Percentiles rank a stretch among this genome's conserved stretches.
These are phyloP conservation scores for Acanthisitta chloris DNA, from an alignment of 2,113 vertebrate species.

Conservation along the genomic window DNA sequence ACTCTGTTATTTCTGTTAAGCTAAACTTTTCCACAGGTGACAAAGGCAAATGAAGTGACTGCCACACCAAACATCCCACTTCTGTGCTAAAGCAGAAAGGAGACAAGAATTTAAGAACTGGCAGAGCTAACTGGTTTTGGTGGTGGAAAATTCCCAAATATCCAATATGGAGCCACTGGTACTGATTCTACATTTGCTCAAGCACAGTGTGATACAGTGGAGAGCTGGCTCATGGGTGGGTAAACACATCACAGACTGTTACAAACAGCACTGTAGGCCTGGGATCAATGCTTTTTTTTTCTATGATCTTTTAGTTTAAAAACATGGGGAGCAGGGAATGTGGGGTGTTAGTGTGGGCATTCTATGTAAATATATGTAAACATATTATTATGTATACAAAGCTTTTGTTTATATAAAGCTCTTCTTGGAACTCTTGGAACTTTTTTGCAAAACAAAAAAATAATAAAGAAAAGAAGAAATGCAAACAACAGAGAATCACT, in stretches of 20 bases:
- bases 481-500: background rate
- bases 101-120: background rate
- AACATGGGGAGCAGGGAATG: background rate
- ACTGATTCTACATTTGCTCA: background rate
- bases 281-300: background rate
- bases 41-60: background rate
- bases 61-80: background rate
- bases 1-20: background rate
- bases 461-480: background rate
- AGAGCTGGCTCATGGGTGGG: background rate
- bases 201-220: rapidly evolving
- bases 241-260: background rate
- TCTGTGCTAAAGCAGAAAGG: background rate
- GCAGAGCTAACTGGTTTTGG: background rate
- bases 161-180: background rate
- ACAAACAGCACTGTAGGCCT: background rate
- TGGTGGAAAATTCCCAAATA: background rate
- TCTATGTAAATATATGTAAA: background rate
- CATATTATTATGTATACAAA: background rate
- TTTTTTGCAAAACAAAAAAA: background rate
- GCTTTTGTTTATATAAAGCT: background rate
- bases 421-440: background rate
- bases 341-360: background rate
- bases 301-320: background rate
- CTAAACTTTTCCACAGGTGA: background rate